Evolutionary conservation across 2,888 invertebrate genomes (phyloP).

Genomic region (Xestia sexstrigata): DNA sequence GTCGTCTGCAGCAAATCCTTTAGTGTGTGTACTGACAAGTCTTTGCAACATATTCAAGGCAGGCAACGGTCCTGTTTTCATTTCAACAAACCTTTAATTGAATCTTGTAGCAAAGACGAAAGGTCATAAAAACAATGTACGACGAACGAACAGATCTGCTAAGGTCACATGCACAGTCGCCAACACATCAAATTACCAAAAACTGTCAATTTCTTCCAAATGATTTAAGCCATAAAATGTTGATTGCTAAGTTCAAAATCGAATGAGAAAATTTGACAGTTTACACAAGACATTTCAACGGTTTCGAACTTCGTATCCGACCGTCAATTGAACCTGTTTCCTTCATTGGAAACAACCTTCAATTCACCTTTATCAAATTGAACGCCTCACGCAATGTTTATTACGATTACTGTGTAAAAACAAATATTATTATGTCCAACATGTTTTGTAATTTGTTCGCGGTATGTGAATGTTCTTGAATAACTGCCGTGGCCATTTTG

Average conservation of each 20-base stretch:
- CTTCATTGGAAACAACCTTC: constrained; percentile 38
- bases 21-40: neutral
- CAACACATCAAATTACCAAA: too few species aligned
- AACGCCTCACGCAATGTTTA: constrained; percentile 36
- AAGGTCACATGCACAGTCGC: constrained; percentile 13
- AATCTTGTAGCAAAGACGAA: constrained; percentile 12
- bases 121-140: constrained; percentile 30
- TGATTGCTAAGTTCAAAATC: too few species aligned
- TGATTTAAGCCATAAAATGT: too few species aligned
- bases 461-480: constrained; percentile 34
- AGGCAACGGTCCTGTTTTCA: neutral
- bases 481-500: constrained; percentile 12
- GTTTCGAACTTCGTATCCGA: constrained; percentile 28
- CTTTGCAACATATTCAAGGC: neutral
- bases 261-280: too few species aligned
- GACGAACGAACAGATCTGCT: constrained; percentile 3
- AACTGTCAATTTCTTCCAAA: too few species aligned
- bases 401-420: constrained; percentile 31
- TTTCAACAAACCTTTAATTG: neutral
- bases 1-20: neutral
- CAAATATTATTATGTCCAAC: constrained; percentile 39
- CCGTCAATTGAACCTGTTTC: constrained; percentile 40
- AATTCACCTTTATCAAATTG: constrained; percentile 30
- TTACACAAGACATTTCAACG: constrained; percentile 28
- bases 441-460: constrained; percentile 23